Conservation (phyloP, 2,888 invertebrate species). For the Hymenopus coronatus region DNA sequence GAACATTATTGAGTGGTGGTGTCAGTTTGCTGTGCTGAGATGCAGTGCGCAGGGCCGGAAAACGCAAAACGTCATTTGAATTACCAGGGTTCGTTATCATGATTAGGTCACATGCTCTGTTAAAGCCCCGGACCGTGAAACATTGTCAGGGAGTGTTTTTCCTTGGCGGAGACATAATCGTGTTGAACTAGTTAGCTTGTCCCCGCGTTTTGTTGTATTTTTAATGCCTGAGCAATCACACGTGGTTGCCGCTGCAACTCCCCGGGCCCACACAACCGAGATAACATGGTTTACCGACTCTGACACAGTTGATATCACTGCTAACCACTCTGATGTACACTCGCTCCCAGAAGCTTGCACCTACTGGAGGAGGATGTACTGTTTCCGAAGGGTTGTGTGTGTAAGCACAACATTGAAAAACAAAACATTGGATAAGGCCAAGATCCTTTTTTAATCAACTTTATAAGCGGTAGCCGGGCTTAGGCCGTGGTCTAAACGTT, state of each 20-base stretch:
- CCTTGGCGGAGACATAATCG: neutral
- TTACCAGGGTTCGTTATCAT: neutral
- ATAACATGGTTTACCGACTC: slow-evolving; percentile 13
- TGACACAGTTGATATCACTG: neutral
- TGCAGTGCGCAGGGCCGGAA: neutral
- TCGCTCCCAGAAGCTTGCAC: neutral
- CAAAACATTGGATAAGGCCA: too few species aligned
- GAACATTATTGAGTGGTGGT: too few species aligned
- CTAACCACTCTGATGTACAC: neutral
- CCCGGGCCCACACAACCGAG: neutral
- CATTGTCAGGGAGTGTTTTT: neutral
- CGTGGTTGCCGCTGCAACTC: neutral
- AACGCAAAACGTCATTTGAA: neutral
- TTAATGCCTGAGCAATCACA: slow-evolving; percentile 18
- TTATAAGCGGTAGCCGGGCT: too few species aligned
- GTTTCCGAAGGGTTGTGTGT: too few species aligned
- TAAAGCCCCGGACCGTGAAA: neutral
- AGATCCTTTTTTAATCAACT: too few species aligned
- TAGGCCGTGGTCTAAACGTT: too few species aligned
- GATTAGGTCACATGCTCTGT: neutral
- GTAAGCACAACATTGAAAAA: too few species aligned
- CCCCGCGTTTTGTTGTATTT: slow-evolving; percentile 2
- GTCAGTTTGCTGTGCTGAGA: too few species aligned
- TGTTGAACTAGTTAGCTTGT: neutral
- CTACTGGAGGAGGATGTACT: too few species aligned